A percentile compares a stretch with the other conserved stretches of the same genome.
These are phyloP conservation scores for Lerista edwardsae DNA, from an alignment of 2,797 vertebrate genomes.

Conservation along the genomic window DNA sequence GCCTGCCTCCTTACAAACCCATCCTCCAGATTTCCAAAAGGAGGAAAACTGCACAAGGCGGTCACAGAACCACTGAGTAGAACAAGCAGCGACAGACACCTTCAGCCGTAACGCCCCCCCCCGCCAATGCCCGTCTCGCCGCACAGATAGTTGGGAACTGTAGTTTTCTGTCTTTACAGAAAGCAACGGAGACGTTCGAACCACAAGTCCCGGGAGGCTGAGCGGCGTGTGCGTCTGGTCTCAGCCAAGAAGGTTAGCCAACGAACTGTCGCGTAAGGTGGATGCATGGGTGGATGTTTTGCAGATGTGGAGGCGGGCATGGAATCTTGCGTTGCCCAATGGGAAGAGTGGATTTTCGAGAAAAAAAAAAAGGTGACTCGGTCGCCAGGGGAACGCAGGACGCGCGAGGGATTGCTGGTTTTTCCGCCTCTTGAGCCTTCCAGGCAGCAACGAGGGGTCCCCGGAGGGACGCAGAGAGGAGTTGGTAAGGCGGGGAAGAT, in stretches of 20 bases:
- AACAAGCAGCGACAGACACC: fast-evolving
- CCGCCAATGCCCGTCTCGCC: too few species aligned
- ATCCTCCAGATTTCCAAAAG: not conserved
- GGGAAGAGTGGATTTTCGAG: fast-evolving
- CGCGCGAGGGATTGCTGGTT: conserved; percentile 48
- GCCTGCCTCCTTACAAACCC: not conserved
- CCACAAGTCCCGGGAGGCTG: conserved; percentile 12
- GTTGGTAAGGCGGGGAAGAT: conserved; percentile 33
- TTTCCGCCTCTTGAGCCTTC: not conserved
- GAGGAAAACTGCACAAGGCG: too few species aligned
- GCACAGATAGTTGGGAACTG: conserved; percentile 46
- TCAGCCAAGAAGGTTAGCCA: not conserved
- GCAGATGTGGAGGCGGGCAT: fast-evolving
- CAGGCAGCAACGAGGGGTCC: not conserved
- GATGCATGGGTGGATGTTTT: too few species aligned
- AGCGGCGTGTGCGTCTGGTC: fast-evolving
- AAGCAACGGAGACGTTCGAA: fast-evolving
- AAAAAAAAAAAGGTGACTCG: fast-evolving
- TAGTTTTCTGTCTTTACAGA: not conserved
- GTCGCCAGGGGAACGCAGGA: conserved; percentile 65
- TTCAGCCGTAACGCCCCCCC: not conserved
- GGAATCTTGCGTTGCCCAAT: fast-evolving
- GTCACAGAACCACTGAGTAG: not conserved
- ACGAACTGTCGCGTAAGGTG: fast-evolving
- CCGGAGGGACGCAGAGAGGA: conserved; percentile 47